These are phyloP conservation scores for Tachina grossa DNA, from an alignment of 2,888 invertebrate species.

Conservation along the genomic window DNA sequence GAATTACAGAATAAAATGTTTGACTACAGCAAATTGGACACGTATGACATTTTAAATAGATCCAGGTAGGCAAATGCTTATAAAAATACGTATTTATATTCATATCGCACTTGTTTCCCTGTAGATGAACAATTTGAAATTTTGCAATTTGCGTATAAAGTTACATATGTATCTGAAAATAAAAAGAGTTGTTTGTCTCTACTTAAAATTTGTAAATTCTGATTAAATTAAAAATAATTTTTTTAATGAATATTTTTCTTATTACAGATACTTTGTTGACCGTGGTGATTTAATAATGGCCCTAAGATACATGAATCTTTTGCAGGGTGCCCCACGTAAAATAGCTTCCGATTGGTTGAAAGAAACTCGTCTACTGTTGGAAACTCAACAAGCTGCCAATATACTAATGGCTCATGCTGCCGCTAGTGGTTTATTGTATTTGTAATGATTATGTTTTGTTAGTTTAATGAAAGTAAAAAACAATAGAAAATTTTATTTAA, in stretches of 20 bases:
- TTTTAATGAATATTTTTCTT: not conserved
- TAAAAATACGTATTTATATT: not conserved
- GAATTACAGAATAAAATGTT: constrained; percentile 89
- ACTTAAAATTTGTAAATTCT: too few relatives aligned
- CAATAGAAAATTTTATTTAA: constrained; percentile 35
- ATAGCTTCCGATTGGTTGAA: constrained; percentile 94
- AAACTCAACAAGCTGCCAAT: constrained; percentile 95
- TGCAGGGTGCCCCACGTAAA: constrained; percentile 93
- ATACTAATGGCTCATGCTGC: constrained; percentile 95
- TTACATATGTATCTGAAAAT: too few relatives aligned
- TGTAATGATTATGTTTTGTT: constrained; percentile 75
- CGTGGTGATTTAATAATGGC: constrained; percentile 94
- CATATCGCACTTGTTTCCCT: too few relatives aligned
- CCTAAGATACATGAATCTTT: constrained; percentile 92
- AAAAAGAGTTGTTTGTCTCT: too few relatives aligned
- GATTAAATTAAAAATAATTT: not conserved
- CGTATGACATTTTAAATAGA: constrained; percentile 94
- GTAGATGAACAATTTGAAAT: too few relatives aligned
- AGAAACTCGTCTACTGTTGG: constrained; percentile 91
- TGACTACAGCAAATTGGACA: constrained; percentile 89
- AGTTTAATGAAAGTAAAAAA: constrained; percentile 21
- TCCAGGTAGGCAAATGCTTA: constrained; percentile 86
- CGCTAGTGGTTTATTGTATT: constrained; percentile 85
- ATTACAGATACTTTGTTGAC: constrained; percentile 90
- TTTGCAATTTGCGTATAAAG: too few relatives aligned